These are phyloP conservation scores for Scatophagus argus DNA, from an alignment of 2,113 vertebrate species.

Conservation along the genomic window DNA sequence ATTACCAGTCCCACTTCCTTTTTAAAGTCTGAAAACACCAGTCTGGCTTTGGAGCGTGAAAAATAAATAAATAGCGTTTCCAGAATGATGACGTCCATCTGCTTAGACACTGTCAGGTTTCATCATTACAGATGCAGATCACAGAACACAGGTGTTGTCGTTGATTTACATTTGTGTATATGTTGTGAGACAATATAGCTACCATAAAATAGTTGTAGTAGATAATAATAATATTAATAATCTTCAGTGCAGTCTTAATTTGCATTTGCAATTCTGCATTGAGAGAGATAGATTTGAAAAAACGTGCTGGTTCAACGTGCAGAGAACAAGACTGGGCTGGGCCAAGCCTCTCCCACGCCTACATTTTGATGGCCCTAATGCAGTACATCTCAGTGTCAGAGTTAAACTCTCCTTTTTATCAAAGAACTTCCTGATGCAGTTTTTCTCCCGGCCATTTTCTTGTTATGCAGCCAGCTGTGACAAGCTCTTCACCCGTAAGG, in stretches of 20 bases:
- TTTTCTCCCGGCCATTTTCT: constrained; percentile 24
- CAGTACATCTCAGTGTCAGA: neutral
- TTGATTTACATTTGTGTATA: neutral
- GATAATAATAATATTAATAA: no score
- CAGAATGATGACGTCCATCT: neutral
- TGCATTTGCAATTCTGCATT: neutral
- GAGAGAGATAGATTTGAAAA: no score
- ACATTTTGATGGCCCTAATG: neutral
- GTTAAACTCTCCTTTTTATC: neutral
- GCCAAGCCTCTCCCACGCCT: neutral
- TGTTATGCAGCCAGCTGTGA: constrained; percentile 2
- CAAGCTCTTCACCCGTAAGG: constrained; percentile 10
- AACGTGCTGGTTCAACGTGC: no score
- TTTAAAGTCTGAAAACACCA: constrained; percentile 21
- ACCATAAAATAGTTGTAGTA: neutral
- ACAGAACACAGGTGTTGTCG: neutral
- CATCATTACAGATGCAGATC: neutral
- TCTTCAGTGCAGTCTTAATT: neutral
- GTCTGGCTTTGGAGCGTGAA: neutral
- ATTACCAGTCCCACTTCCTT: neutral
- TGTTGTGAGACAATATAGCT: neutral
- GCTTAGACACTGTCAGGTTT: neutral
- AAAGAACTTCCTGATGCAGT: neutral
- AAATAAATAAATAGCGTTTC: neutral
- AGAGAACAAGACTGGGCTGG: no score